A percentile compares a stretch with the other conserved stretches of the same genome.
phyloP scores from a whole-genome alignment of 2,797 vertebrate species.

The Malacoctenus gilli region DNA sequence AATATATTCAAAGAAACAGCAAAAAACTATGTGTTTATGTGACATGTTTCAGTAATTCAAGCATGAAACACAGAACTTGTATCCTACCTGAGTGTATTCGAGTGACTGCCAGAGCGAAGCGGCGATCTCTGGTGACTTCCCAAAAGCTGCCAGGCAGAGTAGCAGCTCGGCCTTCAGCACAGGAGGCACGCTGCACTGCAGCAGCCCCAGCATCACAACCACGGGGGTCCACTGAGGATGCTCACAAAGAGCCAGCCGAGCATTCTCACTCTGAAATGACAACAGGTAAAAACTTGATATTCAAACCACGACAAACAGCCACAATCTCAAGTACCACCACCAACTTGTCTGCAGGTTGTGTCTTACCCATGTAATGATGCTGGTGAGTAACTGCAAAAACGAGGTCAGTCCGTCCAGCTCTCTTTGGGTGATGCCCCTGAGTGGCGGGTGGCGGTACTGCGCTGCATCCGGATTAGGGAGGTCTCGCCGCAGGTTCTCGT shows the following conservation, averaged over 20 bases:
- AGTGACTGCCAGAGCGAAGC: constrained; percentile 97
- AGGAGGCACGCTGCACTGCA: constrained; percentile 95
- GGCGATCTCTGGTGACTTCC: constrained; percentile 96
- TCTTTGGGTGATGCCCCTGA: constrained; percentile 95
- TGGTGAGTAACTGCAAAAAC: constrained; percentile 91
- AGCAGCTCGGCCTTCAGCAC: constrained; percentile 91
- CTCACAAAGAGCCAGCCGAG: constrained; percentile 95
- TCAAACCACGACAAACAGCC: not conserved
- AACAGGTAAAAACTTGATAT: not conserved
- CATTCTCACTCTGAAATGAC: constrained; percentile 90
- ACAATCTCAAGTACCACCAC: not conserved
- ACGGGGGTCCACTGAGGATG: constrained; percentile 98
- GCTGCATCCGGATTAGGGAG: constrained; percentile 90
- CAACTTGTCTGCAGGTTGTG: too few species aligned
- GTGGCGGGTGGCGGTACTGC: constrained; percentile 92
- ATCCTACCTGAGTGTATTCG: constrained; percentile 92
- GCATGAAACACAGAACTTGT: not conserved
- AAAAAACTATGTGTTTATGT: too few species aligned
- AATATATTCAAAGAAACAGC: too few species aligned
- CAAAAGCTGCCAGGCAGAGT: constrained; percentile 91
- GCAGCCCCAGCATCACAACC: constrained; percentile 92
- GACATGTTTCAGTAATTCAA: too few species aligned
- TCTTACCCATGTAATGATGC: constrained; percentile 93
- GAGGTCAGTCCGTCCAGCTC: constrained; percentile 94
- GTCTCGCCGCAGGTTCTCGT: constrained; percentile 93